Evolutionary conservation across 2,888 invertebrate species (phyloP).

Genomic region (Nudaria mundana): DNA sequence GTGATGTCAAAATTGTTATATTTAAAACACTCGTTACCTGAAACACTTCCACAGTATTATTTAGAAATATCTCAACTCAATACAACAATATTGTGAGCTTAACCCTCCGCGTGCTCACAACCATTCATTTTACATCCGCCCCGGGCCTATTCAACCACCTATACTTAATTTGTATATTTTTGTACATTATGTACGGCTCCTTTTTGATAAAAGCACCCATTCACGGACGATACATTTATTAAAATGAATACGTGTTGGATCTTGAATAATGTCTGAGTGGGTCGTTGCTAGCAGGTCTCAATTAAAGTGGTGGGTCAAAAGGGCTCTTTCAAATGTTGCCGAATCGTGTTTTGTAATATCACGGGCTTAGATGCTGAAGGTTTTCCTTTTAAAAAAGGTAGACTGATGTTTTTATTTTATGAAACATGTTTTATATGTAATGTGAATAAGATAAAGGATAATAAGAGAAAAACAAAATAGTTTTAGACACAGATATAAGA

Average conservation of each 20-base stretch:
- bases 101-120: slow-evolving; percentile 43
- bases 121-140: slow-evolving; percentile 56
- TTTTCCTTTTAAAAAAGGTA: slow-evolving; percentile 12
- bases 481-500: no score
- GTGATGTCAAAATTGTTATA: slow-evolving; percentile 20
- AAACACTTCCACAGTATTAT: slow-evolving; percentile 31
- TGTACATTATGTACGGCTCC: slow-evolving; percentile 63
- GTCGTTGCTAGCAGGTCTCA: slow-evolving; percentile 45
- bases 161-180: slow-evolving; percentile 74
- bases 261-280: slow-evolving; percentile 73
- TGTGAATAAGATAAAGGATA: no score
- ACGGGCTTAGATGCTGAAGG: slow-evolving; percentile 21
- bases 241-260: slow-evolving; percentile 68
- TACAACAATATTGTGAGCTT: slow-evolving; percentile 46
- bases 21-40: slow-evolving; percentile 16
- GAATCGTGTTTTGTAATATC: slow-evolving; percentile 29
- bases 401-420: slow-evolving; percentile 4
- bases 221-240: slow-evolving; percentile 78
- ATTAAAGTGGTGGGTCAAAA: slow-evolving; percentile 34
- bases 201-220: slow-evolving; percentile 72
- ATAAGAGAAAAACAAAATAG: no score
- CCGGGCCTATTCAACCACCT: slow-evolving; percentile 62
- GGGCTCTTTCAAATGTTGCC: slow-evolving; percentile 28
- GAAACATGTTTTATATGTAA: no score
- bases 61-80: slow-evolving; percentile 58